These are phyloP conservation scores for Pemphredon lugubris DNA, from an alignment of 2,888 invertebrate genomes.

Conservation along the genomic window DNA sequence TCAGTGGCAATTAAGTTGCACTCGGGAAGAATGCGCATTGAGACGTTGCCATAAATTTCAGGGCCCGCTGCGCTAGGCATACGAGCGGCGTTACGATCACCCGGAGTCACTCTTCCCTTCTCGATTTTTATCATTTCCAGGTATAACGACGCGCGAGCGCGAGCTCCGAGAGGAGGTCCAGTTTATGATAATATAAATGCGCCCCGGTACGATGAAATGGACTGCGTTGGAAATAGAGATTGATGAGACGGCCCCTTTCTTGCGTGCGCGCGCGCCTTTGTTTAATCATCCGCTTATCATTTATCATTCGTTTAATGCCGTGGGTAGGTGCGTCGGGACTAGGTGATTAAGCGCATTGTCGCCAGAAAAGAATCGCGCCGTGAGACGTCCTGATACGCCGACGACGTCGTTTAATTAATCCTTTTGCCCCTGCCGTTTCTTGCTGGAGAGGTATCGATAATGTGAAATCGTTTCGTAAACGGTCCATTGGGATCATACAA, in stretches of 20 bases:
- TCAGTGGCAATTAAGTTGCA: background rate
- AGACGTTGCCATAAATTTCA: too few species aligned
- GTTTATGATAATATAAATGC: slow-evolving; percentile 60
- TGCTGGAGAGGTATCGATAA: too few species aligned
- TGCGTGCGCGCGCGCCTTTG: slow-evolving; percentile 55
- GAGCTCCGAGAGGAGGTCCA: slow-evolving; percentile 26
- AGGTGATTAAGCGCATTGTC: slow-evolving; percentile 54
- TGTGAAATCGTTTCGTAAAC: too few species aligned
- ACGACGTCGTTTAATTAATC: slow-evolving; percentile 15
- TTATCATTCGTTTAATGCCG: slow-evolving; percentile 56
- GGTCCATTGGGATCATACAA: too few species aligned
- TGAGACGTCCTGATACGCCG: slow-evolving; percentile 9
- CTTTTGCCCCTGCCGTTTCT: slow-evolving; percentile 11
- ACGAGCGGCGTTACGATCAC: too few species aligned
- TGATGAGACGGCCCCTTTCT: slow-evolving; percentile 60
- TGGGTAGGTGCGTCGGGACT: slow-evolving; percentile 39
- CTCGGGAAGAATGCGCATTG: too few species aligned
- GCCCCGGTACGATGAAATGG: slow-evolving; percentile 50
- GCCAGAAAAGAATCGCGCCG: slow-evolving; percentile 16
- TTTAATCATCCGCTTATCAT: slow-evolving; percentile 64
- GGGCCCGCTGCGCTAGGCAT: too few species aligned
- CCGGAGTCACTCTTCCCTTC: too few species aligned
- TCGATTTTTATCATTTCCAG: too few species aligned
- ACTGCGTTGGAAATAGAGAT: slow-evolving; percentile 60
- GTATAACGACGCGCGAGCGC: slow-evolving; percentile 1